phyloP scores from a whole-genome alignment of 2,797 vertebrate species.

The Cetoscarus ocellatus region DNA sequence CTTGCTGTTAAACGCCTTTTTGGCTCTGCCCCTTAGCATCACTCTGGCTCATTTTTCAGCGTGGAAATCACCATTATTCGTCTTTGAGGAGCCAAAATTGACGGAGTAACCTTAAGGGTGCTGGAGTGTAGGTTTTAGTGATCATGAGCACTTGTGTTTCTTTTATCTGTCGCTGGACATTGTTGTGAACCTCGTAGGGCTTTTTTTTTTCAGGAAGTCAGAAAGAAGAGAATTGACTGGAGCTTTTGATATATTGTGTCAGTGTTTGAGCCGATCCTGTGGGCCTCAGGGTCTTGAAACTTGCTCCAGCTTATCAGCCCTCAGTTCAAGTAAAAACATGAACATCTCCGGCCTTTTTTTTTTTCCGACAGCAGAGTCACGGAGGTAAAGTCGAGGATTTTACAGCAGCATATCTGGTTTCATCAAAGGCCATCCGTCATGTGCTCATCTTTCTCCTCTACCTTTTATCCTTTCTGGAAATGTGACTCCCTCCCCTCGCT shows the following conservation, averaged over 20 bases:
- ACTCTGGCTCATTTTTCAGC: conserved; percentile 29
- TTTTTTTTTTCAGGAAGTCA: conserved; percentile 24
- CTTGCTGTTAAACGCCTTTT: conserved; percentile 25
- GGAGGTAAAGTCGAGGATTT: conserved; percentile 51
- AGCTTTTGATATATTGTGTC: conserved; percentile 38
- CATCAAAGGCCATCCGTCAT: conserved; percentile 73
- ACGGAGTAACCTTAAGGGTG: conserved; percentile 6
- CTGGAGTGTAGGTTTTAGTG: conserved; percentile 2
- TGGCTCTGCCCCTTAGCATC: background rate
- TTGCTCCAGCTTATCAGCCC: conserved; percentile 61
- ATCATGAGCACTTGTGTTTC: background rate
- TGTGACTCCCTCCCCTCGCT: conserved; percentile 61
- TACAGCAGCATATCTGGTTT: conserved; percentile 64
- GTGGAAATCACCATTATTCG: conserved; percentile 21
- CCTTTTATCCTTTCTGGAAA: conserved; percentile 70
- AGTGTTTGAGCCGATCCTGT: conserved; percentile 38
- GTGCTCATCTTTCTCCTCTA: conserved; percentile 61
- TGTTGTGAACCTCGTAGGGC: background rate
- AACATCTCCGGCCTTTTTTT: conserved; percentile 24
- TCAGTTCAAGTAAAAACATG: conserved; percentile 74
- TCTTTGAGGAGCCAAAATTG: conserved; percentile 34
- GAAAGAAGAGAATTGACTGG: conserved; percentile 35
- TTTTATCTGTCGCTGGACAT: background rate
- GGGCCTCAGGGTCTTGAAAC: conserved; percentile 60
- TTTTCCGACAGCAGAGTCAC: conserved; percentile 13